phyloP scores from a whole-genome alignment of 1,140 invertebrate genomes.

The Pantala flavescens region DNA sequence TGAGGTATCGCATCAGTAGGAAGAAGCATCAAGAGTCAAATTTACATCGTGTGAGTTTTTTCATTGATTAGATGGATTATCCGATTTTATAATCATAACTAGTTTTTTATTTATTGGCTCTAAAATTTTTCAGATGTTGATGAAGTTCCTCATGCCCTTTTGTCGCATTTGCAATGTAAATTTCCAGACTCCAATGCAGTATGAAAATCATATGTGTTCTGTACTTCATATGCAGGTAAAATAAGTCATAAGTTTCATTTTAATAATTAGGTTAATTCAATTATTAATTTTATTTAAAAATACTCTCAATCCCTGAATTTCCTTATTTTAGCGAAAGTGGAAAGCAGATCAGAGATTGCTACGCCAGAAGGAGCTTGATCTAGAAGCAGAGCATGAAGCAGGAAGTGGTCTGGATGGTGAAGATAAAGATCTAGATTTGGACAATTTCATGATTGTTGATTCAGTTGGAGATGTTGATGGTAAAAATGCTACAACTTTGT shows the following conservation, averaged over 20 bases:
- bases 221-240: conserved; percentile 65
- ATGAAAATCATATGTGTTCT: conserved; percentile 67
- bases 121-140: conserved; percentile 49
- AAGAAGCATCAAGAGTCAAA: conserved; percentile 61
- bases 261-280: not conserved
- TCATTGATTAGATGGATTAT: not conserved
- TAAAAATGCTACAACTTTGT: conserved; percentile 28
- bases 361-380: conserved; percentile 30
- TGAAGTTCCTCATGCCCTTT: conserved; percentile 66
- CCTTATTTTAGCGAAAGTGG: conserved; percentile 44
- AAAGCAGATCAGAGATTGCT: conserved; percentile 33
- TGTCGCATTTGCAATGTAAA: conserved; percentile 58
- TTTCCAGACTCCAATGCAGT: conserved; percentile 69
- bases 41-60: conserved; percentile 41
- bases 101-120: not conserved
- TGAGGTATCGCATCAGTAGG: conserved; percentile 66
- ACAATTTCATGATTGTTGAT: conserved; percentile 73
- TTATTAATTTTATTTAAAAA: conserved; percentile 12
- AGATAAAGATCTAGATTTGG: conserved; percentile 62
- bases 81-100: not conserved
- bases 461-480: conserved; percentile 74
- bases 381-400: conserved; percentile 29
- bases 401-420: conserved; percentile 51
- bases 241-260: conserved; percentile 15
- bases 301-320: not conserved